Evolutionary conservation across 1,140 invertebrate species (phyloP).

Genomic region (Sarcophaga peregrina): DNA sequence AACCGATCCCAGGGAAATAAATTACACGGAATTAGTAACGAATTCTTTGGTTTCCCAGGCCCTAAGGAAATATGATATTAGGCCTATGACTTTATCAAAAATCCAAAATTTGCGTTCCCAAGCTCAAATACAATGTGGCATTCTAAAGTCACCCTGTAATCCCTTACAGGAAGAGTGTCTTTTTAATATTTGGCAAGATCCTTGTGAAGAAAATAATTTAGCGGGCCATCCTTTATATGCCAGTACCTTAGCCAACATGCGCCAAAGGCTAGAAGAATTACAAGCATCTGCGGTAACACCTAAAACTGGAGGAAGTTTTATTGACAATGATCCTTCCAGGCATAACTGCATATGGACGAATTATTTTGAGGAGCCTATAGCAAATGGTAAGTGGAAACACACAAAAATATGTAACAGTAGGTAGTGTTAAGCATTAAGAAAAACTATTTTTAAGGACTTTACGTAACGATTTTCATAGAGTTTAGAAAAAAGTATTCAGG

Average conservation of each 20-base stretch:
- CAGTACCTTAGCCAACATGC: slow-evolving; percentile 49
- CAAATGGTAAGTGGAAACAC: slow-evolving; percentile 12
- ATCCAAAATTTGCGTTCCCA: slow-evolving; percentile 65
- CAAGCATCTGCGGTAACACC: slow-evolving; percentile 46
- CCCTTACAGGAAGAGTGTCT: slow-evolving; percentile 73
- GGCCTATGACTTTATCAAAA: slow-evolving; percentile 49
- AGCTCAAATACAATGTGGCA: slow-evolving; percentile 65
- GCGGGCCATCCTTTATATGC: slow-evolving; percentile 59
- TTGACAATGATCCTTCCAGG: slow-evolving; percentile 47
- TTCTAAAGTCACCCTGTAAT: slow-evolving; percentile 56
- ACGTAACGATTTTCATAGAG: no score
- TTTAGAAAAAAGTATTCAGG: no score
- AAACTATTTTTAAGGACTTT: no score
- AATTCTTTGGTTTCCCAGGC: slow-evolving; percentile 64
- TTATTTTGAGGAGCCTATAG: slow-evolving; percentile 45
- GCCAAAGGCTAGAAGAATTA: slow-evolving; percentile 45
- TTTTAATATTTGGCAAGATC: slow-evolving; percentile 79
- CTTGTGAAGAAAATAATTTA: slow-evolving; percentile 81
- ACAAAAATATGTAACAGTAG: not conserved
- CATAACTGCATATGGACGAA: slow-evolving; percentile 57
- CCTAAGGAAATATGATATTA: slow-evolving; percentile 48
- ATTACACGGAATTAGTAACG: slow-evolving; percentile 68
- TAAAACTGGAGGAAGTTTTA: slow-evolving; percentile 33
- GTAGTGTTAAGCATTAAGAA: no score
- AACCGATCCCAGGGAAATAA: slow-evolving; percentile 55